Evolutionary conservation across 2,888 invertebrate genomes (phyloP).

Genomic region (Steromphala cineraria): DNA sequence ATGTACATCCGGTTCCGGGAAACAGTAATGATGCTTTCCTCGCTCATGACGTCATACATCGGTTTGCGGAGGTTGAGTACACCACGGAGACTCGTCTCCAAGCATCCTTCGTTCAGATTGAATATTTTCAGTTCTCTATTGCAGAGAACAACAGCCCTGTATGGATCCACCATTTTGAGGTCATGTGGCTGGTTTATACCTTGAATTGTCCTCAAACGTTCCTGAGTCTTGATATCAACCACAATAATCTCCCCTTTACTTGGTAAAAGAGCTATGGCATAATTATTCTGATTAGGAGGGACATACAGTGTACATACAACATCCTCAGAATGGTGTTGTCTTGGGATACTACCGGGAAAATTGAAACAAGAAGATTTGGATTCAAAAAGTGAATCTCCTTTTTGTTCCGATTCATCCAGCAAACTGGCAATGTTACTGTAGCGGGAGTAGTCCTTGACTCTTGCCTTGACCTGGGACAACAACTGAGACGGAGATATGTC

Average conservation of each 20-base stretch:
- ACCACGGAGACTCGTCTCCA: constrained; percentile 83
- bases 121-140: constrained; percentile 87
- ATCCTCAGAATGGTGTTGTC: not conserved
- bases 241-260: constrained; percentile 86
- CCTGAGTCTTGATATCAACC: constrained; percentile 84
- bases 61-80: constrained; percentile 96
- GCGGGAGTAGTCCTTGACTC: not conserved
- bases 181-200: constrained; percentile 87
- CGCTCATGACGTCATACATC: constrained; percentile 89
- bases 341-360: not conserved
- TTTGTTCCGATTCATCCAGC: not conserved
- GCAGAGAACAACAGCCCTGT: constrained; percentile 86
- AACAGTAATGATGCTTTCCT: constrained; percentile 86
- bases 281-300: constrained; percentile 61
- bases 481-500: not conserved
- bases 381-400: not conserved
- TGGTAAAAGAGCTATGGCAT: constrained; percentile 85
- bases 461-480: not conserved
- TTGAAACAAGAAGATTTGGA: not conserved
- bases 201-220: constrained; percentile 82
- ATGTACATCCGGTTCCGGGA: constrained; percentile 92
- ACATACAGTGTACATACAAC: not conserved
- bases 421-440: not conserved
- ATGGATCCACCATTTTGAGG: constrained; percentile 83
- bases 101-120: constrained; percentile 85